Conservation (phyloP, 92 coral and sea anemone species). For the Chrysogorgia sp. region DNA sequence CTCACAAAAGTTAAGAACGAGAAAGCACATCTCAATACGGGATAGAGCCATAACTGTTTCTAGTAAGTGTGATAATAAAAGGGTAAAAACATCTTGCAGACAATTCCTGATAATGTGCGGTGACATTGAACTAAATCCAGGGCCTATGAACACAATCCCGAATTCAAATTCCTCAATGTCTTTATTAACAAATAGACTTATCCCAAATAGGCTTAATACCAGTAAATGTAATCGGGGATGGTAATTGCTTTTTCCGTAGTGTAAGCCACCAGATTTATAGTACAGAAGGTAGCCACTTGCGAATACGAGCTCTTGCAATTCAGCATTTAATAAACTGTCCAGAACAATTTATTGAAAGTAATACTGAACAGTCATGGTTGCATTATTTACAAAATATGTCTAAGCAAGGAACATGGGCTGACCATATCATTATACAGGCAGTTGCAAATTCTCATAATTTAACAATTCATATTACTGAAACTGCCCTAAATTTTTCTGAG, state of each 20-base stretch:
- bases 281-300: constrained; percentile 40
- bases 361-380: constrained; percentile 45
- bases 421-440: constrained; percentile 55
- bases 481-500: constrained; percentile 44
- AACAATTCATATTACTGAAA: constrained; percentile 46
- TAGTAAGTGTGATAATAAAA: constrained; percentile 5
- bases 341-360: constrained; percentile 54
- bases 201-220: constrained; percentile 50
- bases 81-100: background rate
- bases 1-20: no score
- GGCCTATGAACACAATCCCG: background rate
- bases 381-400: constrained; percentile 50
- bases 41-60: background rate
- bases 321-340: constrained; percentile 42
- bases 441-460: constrained; percentile 47
- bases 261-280: constrained; percentile 43
- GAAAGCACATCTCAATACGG: no score
- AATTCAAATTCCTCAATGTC: constrained; percentile 17
- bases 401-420: constrained; percentile 54
- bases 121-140: constrained; percentile 32
- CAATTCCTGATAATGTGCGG: constrained; percentile 1
- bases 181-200: constrained; percentile 14
- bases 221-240: constrained; percentile 49
- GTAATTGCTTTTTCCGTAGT: constrained; percentile 53
- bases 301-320: constrained; percentile 34